Percentiles rank a stretch among this genome's conserved stretches.
These are phyloP conservation scores for Drosophila kurseongensis DNA, from an alignment of 1,140 invertebrate species.

Conservation along the genomic window DNA sequence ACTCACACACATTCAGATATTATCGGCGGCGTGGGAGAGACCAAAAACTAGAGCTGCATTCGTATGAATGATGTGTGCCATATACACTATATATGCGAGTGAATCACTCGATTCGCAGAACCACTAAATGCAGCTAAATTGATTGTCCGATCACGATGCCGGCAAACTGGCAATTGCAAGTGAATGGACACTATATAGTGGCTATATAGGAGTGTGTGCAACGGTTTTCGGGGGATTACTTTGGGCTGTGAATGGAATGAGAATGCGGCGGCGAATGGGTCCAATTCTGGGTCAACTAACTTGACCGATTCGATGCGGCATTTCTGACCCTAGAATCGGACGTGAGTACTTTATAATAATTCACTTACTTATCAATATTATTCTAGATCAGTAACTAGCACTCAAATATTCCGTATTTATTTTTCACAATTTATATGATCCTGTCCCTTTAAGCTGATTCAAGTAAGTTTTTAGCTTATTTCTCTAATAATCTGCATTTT, in stretches of 20 bases:
- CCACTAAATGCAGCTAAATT: slow-evolving; percentile 37
- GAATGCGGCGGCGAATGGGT: slow-evolving; percentile 15
- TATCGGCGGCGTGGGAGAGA: slow-evolving; percentile 31
- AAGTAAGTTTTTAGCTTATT: not conserved
- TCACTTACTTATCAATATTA: slow-evolving; percentile 2
- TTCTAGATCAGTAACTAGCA: too few species aligned
- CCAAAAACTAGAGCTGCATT: slow-evolving; percentile 28
- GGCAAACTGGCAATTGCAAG: slow-evolving; percentile 30
- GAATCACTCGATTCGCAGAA: slow-evolving; percentile 39
- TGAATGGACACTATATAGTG: slow-evolving; percentile 35
- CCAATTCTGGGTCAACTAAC: slow-evolving; percentile 26
- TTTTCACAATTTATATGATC: not conserved
- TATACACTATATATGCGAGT: slow-evolving; percentile 2
- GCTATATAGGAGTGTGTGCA: slow-evolving; percentile 9
- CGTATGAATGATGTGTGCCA: slow-evolving; percentile 28
- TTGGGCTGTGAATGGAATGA: slow-evolving; percentile 34
- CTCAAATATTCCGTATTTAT: too few species aligned
- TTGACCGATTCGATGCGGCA: slow-evolving; percentile 15
- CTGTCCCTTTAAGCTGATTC: not conserved
- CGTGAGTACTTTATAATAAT: not conserved
- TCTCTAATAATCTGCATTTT: not conserved
- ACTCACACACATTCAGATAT: slow-evolving; percentile 6
- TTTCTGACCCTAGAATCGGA: not conserved
- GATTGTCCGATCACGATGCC: slow-evolving; percentile 54
- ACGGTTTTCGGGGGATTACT: slow-evolving; percentile 20